A percentile compares a stretch with the other conserved stretches of the same genome.
Conservation (phyloP, 2,797 vertebrate genomes). For the Ambastaia sidthimunki region DNA sequence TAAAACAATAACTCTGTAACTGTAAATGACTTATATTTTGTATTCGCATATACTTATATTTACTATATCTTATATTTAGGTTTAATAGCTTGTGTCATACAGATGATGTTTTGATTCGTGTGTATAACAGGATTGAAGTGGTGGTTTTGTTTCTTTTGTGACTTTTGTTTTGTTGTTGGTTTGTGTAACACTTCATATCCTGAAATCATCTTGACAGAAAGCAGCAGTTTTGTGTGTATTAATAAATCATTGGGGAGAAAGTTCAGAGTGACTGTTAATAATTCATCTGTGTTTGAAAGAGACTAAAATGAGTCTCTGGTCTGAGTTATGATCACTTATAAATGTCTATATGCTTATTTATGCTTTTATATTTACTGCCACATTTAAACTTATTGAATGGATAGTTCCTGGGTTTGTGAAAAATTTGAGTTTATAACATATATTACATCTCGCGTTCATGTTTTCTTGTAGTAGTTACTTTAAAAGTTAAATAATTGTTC, state of each 20-base stretch:
- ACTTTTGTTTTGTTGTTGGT: conserved; percentile 16
- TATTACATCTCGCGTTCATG: too few species aligned
- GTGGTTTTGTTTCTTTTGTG: background rate
- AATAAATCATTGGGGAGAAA: conserved; percentile 50
- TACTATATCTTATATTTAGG: too few species aligned
- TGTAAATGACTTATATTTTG: too few species aligned
- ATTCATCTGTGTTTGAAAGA: conserved; percentile 45
- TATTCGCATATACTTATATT: too few species aligned
- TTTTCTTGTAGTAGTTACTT: too few species aligned
- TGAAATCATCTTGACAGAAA: conserved; percentile 18
- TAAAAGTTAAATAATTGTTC: too few species aligned
- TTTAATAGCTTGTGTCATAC: too few species aligned
- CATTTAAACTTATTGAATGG: background rate
- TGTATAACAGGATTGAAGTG: conserved; percentile 17
- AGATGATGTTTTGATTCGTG: conserved; percentile 54
- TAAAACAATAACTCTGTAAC: too few species aligned
- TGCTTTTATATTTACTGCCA: too few species aligned
- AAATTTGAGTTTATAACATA: too few species aligned
- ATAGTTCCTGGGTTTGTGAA: too few species aligned
- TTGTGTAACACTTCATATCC: background rate
- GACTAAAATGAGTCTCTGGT: conserved; percentile 22
- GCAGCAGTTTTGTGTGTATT: conserved; percentile 28
- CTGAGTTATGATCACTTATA: background rate
- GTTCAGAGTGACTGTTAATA: conserved; percentile 57
- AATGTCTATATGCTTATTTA: background rate